A percentile compares a stretch with the other conserved stretches of the same genome.
Conservation (phyloP, 2,797 vertebrate genomes). For the Limosa lapponica region DNA sequence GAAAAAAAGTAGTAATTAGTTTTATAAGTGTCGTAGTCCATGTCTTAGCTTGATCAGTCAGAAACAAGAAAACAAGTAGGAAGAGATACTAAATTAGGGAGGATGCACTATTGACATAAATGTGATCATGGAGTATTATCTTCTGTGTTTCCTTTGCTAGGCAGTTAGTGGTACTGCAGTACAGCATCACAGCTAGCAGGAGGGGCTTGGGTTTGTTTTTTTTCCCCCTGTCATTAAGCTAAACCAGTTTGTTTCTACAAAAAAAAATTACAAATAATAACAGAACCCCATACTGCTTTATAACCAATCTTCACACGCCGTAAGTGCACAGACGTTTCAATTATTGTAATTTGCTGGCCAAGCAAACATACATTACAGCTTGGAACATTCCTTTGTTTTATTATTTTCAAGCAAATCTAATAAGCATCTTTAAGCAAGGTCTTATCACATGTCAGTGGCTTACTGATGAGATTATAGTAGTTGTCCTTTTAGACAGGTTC, state of each 20-base stretch:
- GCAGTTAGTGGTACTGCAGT: background rate
- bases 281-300: background rate
- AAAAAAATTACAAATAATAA: background rate
- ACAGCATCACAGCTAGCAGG: background rate
- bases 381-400: background rate
- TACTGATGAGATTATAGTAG: background rate
- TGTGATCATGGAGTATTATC: background rate
- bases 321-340: background rate
- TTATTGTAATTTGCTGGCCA: background rate
- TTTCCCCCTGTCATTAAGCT: background rate
- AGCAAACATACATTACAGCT: background rate
- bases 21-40: constrained; percentile 18
- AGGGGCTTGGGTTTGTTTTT: background rate
- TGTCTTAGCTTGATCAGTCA: constrained; percentile 12
- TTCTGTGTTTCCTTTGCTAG: background rate
- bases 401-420: background rate
- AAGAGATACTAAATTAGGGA: background rate
- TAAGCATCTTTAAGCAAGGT: background rate
- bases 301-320: background rate
- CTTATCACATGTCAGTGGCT: background rate
- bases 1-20: constrained; percentile 30
- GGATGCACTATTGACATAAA: background rate
- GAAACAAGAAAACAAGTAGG: constrained; percentile 21
- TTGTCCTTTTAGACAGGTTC: background rate
- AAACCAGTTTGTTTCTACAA: background rate